Evolutionary conservation across 1,140 invertebrate genomes (phyloP).

Genomic region (Orchesella cincta): DNA sequence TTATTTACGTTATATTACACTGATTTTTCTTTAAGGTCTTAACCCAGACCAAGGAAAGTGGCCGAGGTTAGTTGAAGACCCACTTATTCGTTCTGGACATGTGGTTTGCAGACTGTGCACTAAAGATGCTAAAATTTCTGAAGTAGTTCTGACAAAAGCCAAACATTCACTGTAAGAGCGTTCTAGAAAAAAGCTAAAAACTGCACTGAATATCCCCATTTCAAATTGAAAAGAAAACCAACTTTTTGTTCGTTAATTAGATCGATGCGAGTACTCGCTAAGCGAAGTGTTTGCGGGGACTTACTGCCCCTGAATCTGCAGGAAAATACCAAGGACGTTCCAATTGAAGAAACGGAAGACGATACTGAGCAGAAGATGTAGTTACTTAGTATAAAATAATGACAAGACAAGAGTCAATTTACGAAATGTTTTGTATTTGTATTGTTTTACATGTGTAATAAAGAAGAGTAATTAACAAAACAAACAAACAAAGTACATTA

Average conservation of each 20-base stretch:
- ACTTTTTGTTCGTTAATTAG: not conserved
- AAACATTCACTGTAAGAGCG: constrained; percentile 71
- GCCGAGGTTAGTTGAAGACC: constrained; percentile 74
- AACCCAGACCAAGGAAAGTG: constrained; percentile 61
- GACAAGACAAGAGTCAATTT: too few species aligned
- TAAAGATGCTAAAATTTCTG: constrained; percentile 69
- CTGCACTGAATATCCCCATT: too few species aligned
- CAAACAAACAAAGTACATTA: too few species aligned
- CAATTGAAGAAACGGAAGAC: not conserved
- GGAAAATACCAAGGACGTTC: not conserved
- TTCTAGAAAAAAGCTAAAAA: constrained; percentile 11
- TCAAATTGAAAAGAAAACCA: not conserved
- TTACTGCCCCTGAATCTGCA: not conserved
- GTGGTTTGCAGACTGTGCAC: constrained; percentile 77
- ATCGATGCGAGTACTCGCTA: not conserved
- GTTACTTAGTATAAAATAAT: too few species aligned
- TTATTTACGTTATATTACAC: not conserved
- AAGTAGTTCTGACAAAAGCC: constrained; percentile 72
- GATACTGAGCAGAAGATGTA: too few species aligned
- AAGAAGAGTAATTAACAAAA: too few species aligned
- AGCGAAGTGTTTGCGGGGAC: not conserved
- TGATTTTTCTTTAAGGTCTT: constrained; percentile 17
- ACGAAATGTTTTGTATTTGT: too few species aligned
- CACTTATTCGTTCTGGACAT: constrained; percentile 68
- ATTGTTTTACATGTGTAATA: too few species aligned